Conservation (phyloP, 2,888 invertebrate species). For the Trichopoda pennipes region DNA sequence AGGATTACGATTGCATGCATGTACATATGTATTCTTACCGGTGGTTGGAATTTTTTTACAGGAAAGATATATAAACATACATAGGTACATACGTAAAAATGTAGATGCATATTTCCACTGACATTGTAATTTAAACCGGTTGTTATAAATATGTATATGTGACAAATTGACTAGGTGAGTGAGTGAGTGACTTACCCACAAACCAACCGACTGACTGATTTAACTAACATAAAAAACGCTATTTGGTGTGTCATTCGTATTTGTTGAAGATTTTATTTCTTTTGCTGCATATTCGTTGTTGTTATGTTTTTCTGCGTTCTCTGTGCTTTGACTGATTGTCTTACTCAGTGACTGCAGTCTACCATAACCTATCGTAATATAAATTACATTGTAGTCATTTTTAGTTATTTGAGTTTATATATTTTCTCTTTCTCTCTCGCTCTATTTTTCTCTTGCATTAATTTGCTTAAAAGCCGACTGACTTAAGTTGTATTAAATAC, state of each 20-base stretch:
- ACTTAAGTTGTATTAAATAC: conserved; percentile 13
- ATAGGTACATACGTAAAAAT: not conserved
- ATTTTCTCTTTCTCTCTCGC: conserved; percentile 13
- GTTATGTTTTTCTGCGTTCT: not conserved
- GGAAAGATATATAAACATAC: not conserved
- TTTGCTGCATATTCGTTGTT: not conserved
- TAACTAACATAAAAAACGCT: conserved; percentile 29
- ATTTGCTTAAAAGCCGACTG: conserved; percentile 1
- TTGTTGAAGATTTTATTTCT: conserved; percentile 32
- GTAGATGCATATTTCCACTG: conserved; percentile 7
- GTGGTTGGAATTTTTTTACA: conserved; percentile 41
- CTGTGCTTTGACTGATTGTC: conserved; percentile 48
- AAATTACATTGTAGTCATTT: conserved; percentile 73
- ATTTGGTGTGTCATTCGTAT: conserved; percentile 28
- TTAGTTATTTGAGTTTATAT: conserved; percentile 13
- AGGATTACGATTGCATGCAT: conserved; percentile 9
- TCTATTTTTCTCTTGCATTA: conserved; percentile 16
- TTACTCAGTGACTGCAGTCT: conserved; percentile 71
- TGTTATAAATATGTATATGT: conserved; percentile 9
- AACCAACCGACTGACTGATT: conserved; percentile 6
- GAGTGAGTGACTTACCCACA: conserved; percentile 19
- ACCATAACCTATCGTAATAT: conserved; percentile 78
- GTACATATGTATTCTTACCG: conserved; percentile 2
- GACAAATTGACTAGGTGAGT: conserved; percentile 20
- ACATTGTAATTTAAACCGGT: conserved; percentile 49